These are phyloP conservation scores for Lepeophtheirus nordmannii DNA, from an alignment of 2,888 invertebrate species.

Conservation along the genomic window DNA sequence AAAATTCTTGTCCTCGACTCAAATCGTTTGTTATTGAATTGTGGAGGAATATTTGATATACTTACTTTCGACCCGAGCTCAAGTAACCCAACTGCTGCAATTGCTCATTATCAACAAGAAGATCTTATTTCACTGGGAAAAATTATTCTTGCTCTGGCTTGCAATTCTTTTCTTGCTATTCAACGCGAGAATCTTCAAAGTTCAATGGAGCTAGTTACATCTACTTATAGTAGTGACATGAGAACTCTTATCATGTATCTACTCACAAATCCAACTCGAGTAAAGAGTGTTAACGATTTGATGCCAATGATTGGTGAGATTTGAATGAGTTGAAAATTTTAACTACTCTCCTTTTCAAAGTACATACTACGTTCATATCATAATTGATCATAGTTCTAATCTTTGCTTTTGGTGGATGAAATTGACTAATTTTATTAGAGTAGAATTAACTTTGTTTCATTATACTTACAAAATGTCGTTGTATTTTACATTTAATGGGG, in stretches of 20 bases:
- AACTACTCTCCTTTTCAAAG: not conserved
- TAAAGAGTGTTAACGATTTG: slow-evolving; percentile 65
- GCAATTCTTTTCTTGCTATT: slow-evolving; percentile 71
- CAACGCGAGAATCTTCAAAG: slow-evolving; percentile 71
- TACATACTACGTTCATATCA: not conserved
- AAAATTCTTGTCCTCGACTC: slow-evolving; percentile 70
- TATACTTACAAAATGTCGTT: not conserved
- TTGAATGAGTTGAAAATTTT: not conserved
- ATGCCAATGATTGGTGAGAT: slow-evolving; percentile 89
- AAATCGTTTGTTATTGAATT: slow-evolving; percentile 57
- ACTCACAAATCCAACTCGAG: slow-evolving; percentile 25
- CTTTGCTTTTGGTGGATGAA: too few relatives aligned
- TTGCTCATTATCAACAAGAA: slow-evolving; percentile 59
- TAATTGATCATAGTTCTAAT: too few relatives aligned
- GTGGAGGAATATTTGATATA: slow-evolving; percentile 63
- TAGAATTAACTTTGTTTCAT: too few relatives aligned
- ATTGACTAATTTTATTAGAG: too few relatives aligned
- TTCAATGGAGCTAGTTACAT: slow-evolving; percentile 70
- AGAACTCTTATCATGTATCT: slow-evolving; percentile 46
- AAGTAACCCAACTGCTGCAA: slow-evolving; percentile 44
- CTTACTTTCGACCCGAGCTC: slow-evolving; percentile 55
- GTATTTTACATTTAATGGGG: not conserved
- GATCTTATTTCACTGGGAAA: slow-evolving; percentile 81
- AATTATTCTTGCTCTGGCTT: slow-evolving; percentile 68
- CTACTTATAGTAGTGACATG: slow-evolving; percentile 47